Base-by-base conservation (phyloP, 2,797 vertebrate genomes). In the Pseudochaenichthys georgianus region DNA sequence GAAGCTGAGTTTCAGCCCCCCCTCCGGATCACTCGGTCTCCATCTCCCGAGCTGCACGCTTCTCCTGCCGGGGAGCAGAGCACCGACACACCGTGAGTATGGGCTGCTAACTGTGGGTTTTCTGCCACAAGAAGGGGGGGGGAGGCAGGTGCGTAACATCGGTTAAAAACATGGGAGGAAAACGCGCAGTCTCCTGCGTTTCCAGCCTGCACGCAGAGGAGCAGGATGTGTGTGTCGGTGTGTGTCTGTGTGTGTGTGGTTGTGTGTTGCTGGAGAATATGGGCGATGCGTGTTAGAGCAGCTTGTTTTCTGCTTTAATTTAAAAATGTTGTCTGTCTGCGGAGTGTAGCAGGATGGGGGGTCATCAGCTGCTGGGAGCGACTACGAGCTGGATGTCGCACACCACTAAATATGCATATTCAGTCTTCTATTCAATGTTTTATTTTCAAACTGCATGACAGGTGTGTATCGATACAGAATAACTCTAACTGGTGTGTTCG, bases 31-130 rank as follows among this genome's bases (percentile, higher is more conserved):
- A 93, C 46, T 92, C 21, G 69, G 31, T 82, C 86, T 84, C 83
- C 86, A 69, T 81, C 91, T 79, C 75, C 83, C 62, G 81, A 88
- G 75, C 82, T 64, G 82, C 85, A 65, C 75, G 85, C 81, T 80
- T 46, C 78, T 70, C 73, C 54, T 52, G 65, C 54, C 64, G 84
- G 77, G 78, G 78, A 63, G 78, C 81, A 59, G 79, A 76, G 74
- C 38, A 74, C 50, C 76, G 71, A 28, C 64, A 57, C 76, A 69
- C 80, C 85, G 94, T 94, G 92, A 95, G 94, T 94, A 94, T 93
- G 34, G 83, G 45, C 63, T 65, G 43, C 48, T 19, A 73, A 15
- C 34, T 51, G 47, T 59, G 53, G 59, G 70, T 80, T 71, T 28
- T 17, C 12, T 38, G 34, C 34, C 9, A 38, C 34, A 38, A 9